Percentiles rank a stretch among this genome's conserved stretches.
These are phyloP conservation scores for Hippocampus barbouri DNA, from an alignment of 2,113 vertebrate genomes.

Conservation along the genomic window DNA sequence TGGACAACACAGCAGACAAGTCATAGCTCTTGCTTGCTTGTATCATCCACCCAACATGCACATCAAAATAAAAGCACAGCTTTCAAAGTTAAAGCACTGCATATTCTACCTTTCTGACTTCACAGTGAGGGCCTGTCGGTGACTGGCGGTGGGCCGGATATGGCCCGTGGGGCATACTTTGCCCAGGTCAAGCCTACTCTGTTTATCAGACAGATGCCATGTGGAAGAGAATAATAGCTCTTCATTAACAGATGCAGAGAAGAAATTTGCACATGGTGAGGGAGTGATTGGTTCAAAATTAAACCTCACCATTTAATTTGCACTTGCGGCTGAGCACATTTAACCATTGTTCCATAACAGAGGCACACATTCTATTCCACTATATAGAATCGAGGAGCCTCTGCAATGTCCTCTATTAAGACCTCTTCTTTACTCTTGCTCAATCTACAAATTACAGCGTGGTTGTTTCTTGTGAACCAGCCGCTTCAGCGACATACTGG, in stretches of 20 bases:
- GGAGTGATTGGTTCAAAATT: constrained; percentile 57
- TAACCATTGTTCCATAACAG: too few species aligned
- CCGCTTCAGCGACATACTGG: not conserved
- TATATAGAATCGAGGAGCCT: constrained; percentile 24
- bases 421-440: constrained; percentile 19
- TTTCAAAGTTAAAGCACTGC: too few species aligned
- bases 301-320: constrained; percentile 47
- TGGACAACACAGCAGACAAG: too few species aligned
- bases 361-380: constrained; percentile 36
- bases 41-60: too few species aligned
- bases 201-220: not conserved
- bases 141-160: too few species aligned
- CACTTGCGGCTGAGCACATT: constrained; percentile 24
- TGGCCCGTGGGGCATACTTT: too few species aligned
- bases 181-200: not conserved
- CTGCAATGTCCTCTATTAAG: constrained; percentile 29
- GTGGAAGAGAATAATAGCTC: constrained; percentile 20
- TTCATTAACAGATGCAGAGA: constrained; percentile 45
- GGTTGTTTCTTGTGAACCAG: constrained; percentile 16
- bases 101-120: too few species aligned
- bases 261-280: constrained; percentile 40
- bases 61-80: too few species aligned
- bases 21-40: too few species aligned
- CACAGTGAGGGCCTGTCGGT: too few species aligned
- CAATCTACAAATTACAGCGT: not conserved